Evolutionary conservation across 2,113 vertebrate genomes (phyloP).

Genomic region (Pitta sordida): DNA sequence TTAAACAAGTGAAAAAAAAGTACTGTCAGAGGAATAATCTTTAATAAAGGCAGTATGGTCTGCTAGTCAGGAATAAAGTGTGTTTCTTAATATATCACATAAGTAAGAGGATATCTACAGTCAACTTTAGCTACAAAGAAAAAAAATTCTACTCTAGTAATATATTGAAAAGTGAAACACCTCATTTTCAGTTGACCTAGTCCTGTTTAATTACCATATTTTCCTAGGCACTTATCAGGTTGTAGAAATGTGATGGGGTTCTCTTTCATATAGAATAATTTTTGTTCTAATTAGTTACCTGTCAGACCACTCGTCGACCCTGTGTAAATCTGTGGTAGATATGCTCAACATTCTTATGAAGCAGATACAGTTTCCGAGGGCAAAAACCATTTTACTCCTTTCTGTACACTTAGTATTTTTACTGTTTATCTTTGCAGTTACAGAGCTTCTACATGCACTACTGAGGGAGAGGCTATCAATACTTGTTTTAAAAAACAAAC

Average conservation of each 20-base stretch:
- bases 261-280: neutral
- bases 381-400: neutral
- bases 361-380: neutral
- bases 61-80: neutral
- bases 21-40: slow-evolving; percentile 11
- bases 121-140: neutral
- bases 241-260: neutral
- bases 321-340: neutral
- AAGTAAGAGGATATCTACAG: neutral
- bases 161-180: neutral
- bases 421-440: neutral
- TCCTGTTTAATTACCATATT: neutral
- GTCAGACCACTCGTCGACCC: neutral
- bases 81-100: neutral
- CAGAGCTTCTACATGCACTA: neutral
- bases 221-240: neutral
- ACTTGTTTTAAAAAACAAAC: neutral
- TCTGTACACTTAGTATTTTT: neutral
- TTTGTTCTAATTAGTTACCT: neutral
- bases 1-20: neutral
- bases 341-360: neutral
- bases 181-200: neutral
- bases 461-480: neutral
- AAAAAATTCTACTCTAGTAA: neutral
- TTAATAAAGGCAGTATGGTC: slow-evolving; percentile 17